Evolutionary conservation across 1,140 invertebrate genomes (phyloP).

Genomic region (Nephotettix cincticeps): DNA sequence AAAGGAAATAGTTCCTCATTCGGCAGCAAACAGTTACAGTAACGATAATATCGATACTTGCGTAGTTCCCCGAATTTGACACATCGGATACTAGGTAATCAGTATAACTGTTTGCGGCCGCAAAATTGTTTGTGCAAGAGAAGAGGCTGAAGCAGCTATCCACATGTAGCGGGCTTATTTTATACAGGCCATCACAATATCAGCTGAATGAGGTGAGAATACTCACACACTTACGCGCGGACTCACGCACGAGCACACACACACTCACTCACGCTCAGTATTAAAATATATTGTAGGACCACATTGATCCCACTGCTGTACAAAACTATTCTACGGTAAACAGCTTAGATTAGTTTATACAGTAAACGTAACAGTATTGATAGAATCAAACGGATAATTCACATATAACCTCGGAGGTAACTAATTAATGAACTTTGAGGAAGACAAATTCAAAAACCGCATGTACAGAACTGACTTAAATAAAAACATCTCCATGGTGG

Average conservation of each 20-base stretch:
- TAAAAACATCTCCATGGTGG: neutral
- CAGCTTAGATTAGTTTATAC: constrained; percentile 5
- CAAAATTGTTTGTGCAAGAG: constrained; percentile 11
- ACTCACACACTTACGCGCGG: constrained; percentile 8
- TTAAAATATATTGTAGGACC: constrained; percentile 19
- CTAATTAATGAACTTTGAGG: neutral
- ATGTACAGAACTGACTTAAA: neutral
- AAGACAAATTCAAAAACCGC: constrained; percentile 20
- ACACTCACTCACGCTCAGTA: constrained; percentile 11
- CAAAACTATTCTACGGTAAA: constrained; percentile 16
- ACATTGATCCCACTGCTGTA: constrained; percentile 21
- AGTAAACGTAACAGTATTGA: neutral
- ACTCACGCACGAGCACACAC: constrained; percentile 20
- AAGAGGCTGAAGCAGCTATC: constrained; percentile 10
- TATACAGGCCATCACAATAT: constrained; percentile 31
- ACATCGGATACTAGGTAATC: too few relatives aligned
- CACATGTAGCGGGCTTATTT: constrained; percentile 20
- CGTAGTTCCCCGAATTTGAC: too few relatives aligned
- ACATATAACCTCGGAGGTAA: too few relatives aligned
- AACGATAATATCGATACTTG: neutral
- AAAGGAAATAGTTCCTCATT: neutral
- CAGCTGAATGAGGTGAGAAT: constrained; percentile 30
- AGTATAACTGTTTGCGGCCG: constrained; percentile 16
- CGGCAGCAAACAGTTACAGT: constrained; percentile 3
- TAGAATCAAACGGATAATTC: too few relatives aligned